A percentile compares a stretch with the other conserved stretches of the same genome.
These are phyloP conservation scores for Champsocephalus esox DNA, from an alignment of 2,797 vertebrate genomes.

Conservation along the genomic window DNA sequence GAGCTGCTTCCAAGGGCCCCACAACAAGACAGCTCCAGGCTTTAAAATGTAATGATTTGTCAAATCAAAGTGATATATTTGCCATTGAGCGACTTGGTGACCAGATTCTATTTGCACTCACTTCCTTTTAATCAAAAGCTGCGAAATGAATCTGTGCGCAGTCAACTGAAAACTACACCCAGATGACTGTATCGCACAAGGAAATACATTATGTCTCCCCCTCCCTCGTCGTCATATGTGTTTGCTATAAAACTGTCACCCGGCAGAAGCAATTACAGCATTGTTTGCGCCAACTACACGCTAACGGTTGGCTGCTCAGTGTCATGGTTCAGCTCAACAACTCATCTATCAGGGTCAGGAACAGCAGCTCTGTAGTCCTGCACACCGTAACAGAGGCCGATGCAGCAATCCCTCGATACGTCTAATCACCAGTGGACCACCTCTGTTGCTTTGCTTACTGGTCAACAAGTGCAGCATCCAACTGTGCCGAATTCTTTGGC, in stretches of 20 bases:
- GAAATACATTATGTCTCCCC: constrained; percentile 56
- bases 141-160: constrained; percentile 50
- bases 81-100: constrained; percentile 34
- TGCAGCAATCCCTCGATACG: constrained; percentile 1
- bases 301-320: constrained; percentile 44
- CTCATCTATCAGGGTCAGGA: constrained; percentile 59
- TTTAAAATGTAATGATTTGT: constrained; percentile 56
- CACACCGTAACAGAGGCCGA: constrained; percentile 22
- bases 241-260: constrained; percentile 74
- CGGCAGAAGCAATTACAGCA: constrained; percentile 66
- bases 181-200: constrained; percentile 46
- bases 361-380: constrained; percentile 13
- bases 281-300: constrained; percentile 44
- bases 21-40: constrained; percentile 3
- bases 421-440: constrained; percentile 43
- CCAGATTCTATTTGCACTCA: constrained; percentile 42
- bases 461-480: constrained; percentile 41
- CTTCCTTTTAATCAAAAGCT: constrained; percentile 66
- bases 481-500: constrained; percentile 20
- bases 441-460: constrained; percentile 18
- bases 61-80: constrained; percentile 57
- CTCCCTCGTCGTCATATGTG: constrained; percentile 52
- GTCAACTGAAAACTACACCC: constrained; percentile 55
- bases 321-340: constrained; percentile 50
- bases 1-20: constrained; percentile 3